These are phyloP conservation scores for Danio albolineatus DNA, from an alignment of 2,797 vertebrate genomes.

Conservation along the genomic window DNA sequence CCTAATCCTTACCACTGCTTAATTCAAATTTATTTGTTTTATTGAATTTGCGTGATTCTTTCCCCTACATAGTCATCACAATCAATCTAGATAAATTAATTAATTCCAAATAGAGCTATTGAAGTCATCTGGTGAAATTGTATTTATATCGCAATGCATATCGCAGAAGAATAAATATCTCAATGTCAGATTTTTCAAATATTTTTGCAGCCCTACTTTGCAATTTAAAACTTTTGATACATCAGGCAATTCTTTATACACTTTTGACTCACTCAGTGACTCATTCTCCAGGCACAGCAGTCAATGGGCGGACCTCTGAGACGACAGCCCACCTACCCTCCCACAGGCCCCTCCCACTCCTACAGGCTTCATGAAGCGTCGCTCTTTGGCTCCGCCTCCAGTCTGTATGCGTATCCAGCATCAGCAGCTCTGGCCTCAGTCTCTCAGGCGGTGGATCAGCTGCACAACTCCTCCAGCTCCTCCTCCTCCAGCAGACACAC, in stretches of 20 bases:
- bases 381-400: slow-evolving; percentile 88
- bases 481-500: slow-evolving; percentile 85
- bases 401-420: slow-evolving; percentile 93
- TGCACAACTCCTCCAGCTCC: slow-evolving; percentile 75
- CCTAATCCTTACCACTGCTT: too few species aligned
- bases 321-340: slow-evolving; percentile 89
- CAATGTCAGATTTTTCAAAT: too few species aligned
- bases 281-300: slow-evolving; percentile 85
- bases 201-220: too few species aligned
- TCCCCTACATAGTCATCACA: too few species aligned
- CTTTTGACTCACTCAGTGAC: background rate
- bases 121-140: too few species aligned
- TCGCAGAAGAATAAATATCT: too few species aligned
- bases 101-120: too few species aligned
- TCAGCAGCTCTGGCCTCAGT: slow-evolving; percentile 91
- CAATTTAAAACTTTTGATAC: background rate
- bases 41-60: too few species aligned
- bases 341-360: slow-evolving; percentile 88
- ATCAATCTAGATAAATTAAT: too few species aligned
- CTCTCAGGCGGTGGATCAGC: slow-evolving; percentile 92
- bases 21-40: too few species aligned
- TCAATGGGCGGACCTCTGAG: slow-evolving; percentile 79
- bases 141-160: too few species aligned
- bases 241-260: background rate
- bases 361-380: slow-evolving; percentile 91